phyloP scores from a whole-genome alignment of 2,797 vertebrate species.

The Schizopygopsis malacanthus region DNA sequence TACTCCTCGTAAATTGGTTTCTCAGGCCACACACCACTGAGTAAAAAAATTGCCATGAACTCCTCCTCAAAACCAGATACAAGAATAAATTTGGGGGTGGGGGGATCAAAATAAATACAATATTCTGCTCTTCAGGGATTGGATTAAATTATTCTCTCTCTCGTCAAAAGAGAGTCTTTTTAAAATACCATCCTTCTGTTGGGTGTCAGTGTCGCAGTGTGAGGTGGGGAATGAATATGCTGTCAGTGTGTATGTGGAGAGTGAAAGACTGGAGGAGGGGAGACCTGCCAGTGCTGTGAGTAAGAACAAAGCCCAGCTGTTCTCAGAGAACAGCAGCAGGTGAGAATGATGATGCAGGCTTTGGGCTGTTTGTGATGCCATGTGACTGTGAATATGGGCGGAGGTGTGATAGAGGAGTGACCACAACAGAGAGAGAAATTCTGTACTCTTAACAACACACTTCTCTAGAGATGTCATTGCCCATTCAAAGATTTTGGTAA shows the following conservation, averaged over 20 bases:
- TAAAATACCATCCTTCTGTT: constrained; percentile 69
- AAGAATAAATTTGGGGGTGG: constrained; percentile 20
- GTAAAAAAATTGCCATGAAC: constrained; percentile 24
- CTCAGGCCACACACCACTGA: constrained; percentile 6
- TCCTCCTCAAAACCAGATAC: constrained; percentile 32
- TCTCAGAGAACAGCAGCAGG: constrained; percentile 36
- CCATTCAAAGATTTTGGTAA: background rate
- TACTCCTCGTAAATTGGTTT: constrained; percentile 38
- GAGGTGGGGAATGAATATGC: constrained; percentile 72
- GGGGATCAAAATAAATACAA: constrained; percentile 52
- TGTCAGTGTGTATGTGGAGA: constrained; percentile 46
- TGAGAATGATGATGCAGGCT: constrained; percentile 28
- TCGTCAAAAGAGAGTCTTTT: constrained; percentile 61
- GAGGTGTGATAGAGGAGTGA: background rate
- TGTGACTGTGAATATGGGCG: constrained; percentile 10
- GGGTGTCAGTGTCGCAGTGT: constrained; percentile 70
- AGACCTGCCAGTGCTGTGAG: constrained; percentile 37
- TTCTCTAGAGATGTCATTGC: background rate
- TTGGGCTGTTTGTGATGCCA: constrained; percentile 25
- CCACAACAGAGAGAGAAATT: background rate
- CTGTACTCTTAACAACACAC: background rate
- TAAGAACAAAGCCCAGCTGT: constrained; percentile 50
- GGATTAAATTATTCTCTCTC: constrained; percentile 63
- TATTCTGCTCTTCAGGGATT: constrained; percentile 57
- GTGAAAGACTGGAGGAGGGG: constrained; percentile 40